Base-by-base conservation (phyloP, 2,113 vertebrate genomes). In the Cervus canadensis region DNA sequence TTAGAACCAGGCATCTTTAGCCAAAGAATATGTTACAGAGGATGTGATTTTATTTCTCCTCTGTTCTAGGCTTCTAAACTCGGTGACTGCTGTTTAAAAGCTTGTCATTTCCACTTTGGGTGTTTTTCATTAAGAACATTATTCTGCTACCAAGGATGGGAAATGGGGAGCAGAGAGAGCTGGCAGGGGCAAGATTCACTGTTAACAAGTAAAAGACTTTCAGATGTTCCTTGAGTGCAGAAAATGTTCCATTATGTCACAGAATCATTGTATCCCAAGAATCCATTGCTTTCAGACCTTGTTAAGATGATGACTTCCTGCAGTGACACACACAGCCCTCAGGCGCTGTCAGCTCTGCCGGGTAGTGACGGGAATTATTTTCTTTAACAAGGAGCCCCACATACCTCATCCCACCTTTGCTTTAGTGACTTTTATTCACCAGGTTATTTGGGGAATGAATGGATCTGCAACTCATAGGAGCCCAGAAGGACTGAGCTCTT, bases 81-180 rank as follows among this genome's bases (percentile, higher is more conserved):
- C 16, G 2, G 76, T 13, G 90, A 84, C 56, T 57, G 48, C 54
- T 95, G 56, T 94, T 59, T 89, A 59, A 93, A 92, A 89, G 60
- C 50, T 52, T 93, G 87, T 84, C 60, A 67, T 97, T 81, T 95
- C 74, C 48, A 83, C 78, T 97, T 52, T 26, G 83, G 28, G n/a
- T 89, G 64, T 82, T 97, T 97, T 92, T 94, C 96, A 92, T 98
- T 95, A 89, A 97, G 67, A 54, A 48, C 74, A 56, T 92, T 57
- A 88, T 95, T 89, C 45, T 67, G 85, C 90, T 90, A 85, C 54
- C 10, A 48, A 57, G 95, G 36, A 64, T 71, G 74, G 90, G 90
- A 96, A 96, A 40, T 76, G 48, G 50, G 86, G 89, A 84, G 64
- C 7, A 81, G 33, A 64, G 86, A 56, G 36, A 45, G 82, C 79